Evolutionary conservation across 1,140 invertebrate genomes (phyloP).

Genomic region (Aphaenogaster floridana): DNA sequence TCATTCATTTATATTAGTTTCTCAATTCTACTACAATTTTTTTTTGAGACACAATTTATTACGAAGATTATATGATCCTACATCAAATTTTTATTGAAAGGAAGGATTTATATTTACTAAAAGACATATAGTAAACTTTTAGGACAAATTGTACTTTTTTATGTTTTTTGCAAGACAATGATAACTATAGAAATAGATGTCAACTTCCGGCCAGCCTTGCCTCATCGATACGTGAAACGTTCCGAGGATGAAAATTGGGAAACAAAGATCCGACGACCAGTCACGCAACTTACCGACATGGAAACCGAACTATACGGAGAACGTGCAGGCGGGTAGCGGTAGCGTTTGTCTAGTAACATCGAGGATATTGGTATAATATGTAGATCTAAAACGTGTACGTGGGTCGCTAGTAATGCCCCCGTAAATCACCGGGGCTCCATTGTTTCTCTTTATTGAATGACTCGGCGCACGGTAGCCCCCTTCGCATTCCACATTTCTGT

Average conservation of each 20-base stretch:
- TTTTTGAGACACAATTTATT: background rate
- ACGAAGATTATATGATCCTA: background rate
- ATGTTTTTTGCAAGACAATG: background rate
- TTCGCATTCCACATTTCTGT: conserved; percentile 72
- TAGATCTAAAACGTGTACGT: conserved; percentile 77
- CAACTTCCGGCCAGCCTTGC: background rate
- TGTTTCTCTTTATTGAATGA: conserved; percentile 79
- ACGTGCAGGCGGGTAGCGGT: conserved; percentile 69
- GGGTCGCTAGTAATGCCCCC: conserved; percentile 77
- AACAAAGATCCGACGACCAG: background rate
- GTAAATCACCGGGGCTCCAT: conserved; percentile 78
- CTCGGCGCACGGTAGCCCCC: conserved; percentile 68
- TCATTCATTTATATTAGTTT: background rate
- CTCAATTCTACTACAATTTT: background rate
- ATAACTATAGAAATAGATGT: background rate
- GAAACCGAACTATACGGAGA: conserved; percentile 13
- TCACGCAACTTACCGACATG: conserved; percentile 13
- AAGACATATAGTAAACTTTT: background rate
- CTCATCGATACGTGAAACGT: background rate
- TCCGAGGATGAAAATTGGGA: conserved; percentile 15
- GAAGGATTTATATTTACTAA: background rate
- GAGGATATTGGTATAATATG: conserved; percentile 78
- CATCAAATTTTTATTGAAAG: background rate
- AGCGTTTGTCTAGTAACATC: conserved; percentile 68
- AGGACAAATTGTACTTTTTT: background rate